Evolutionary conservation across 2,797 vertebrate species (phyloP), one percentile per base, ranked within the genome.

Genomic region (Falco concolor): DNA sequence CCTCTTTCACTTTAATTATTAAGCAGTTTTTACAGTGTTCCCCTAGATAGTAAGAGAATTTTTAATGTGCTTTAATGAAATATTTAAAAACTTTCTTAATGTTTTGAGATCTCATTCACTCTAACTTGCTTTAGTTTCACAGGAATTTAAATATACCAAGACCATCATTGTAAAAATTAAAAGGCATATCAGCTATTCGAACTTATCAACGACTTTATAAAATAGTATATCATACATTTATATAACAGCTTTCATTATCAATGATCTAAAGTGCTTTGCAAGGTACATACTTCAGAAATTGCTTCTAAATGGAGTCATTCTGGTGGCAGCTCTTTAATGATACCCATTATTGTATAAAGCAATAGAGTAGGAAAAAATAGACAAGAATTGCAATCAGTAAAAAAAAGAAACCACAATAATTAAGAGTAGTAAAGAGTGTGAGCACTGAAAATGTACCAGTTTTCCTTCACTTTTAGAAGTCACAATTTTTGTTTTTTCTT

Each of bases 21-120:
- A 90, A 96, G 32, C 50, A 73, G 8, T 81, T 96, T 94, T 93
- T 75, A 93, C 60, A 92, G 25, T 67, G 73, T 78, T 95, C 32
- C 60, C 40, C 38, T 38, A 50, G 77, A 45, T 60, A 57, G 27
- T 74, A 38, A 92, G 70, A 36, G 68, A 82, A 68, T 87, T 87
- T 96, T 78, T 80, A 87, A 38, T 95, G 32, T 80, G 24, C 61
- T 94, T 97, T 56, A 93, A 91, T 90, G 49, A 97, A 94, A 92
- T 96, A 89, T 93, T 96, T 89, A 30, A 92, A 94, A 90, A 87
- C 49, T 87, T 94, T 25, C 50, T 56, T 89, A 85, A 49, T 91
- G n/a, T 93, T 97, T 95, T 91, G 87, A 94, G 84, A 84, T 95
- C 61, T 87, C 13, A 61, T 68, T 95, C 84, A 80, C 24, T 94